Evolutionary conservation across 2,888 invertebrate genomes (phyloP).

Genomic region (Amblyjoppa fuscipennis): DNA sequence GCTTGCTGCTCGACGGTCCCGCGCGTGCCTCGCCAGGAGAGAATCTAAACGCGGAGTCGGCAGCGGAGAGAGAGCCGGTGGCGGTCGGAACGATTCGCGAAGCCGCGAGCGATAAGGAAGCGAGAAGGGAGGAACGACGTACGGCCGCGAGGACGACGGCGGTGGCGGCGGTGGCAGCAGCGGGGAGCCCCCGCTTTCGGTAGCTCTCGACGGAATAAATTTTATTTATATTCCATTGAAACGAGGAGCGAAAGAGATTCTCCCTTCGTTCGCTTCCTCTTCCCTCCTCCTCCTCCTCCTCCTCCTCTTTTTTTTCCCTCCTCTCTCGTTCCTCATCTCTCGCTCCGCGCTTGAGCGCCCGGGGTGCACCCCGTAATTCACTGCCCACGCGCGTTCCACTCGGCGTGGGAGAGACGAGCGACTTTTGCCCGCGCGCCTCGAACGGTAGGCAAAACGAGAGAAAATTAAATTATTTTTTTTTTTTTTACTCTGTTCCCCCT

Average conservation of each 20-base stretch:
- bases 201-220: slow-evolving; percentile 77
- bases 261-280: slow-evolving; percentile 57
- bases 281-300: slow-evolving; percentile 10
- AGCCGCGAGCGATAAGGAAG: slow-evolving; percentile 64
- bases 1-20: slow-evolving; percentile 47
- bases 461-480: slow-evolving; percentile 64
- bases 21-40: slow-evolving; percentile 8
- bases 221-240: slow-evolving; percentile 80
- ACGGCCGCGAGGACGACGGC: slow-evolving; percentile 5
- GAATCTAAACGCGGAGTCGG: background rate
- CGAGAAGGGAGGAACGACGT: slow-evolving; percentile 28
- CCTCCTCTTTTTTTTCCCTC: background rate
- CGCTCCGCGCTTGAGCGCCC: slow-evolving; percentile 62
- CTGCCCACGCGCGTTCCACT: slow-evolving; percentile 73
- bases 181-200: slow-evolving; percentile 68
- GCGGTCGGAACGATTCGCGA: slow-evolving; percentile 62
- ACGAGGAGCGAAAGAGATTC: slow-evolving; percentile 75
- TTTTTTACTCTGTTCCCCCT: background rate
- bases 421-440: slow-evolving; percentile 59
- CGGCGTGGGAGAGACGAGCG: slow-evolving; percentile 64
- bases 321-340: slow-evolving; percentile 55
- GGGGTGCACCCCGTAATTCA: slow-evolving; percentile 77
- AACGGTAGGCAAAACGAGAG: slow-evolving; percentile 68
- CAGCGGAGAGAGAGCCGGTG: slow-evolving; percentile 24
- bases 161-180: slow-evolving; percentile 1